Base-by-base conservation (phyloP, 2,888 invertebrate species). In the Philereme transversata region DNA sequence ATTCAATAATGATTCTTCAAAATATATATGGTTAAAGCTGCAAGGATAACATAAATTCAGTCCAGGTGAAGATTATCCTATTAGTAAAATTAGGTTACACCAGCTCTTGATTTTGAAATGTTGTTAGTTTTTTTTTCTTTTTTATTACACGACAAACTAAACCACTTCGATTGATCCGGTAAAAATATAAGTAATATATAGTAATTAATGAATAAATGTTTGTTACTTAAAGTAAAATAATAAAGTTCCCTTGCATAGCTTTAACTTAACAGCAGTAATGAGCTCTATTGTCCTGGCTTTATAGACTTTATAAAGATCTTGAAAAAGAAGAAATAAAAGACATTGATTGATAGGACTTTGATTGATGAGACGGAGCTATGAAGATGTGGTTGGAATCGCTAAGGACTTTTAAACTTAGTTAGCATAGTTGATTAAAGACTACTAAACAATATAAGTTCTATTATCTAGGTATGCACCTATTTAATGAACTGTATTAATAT, bases 211-310 rank as follows among this genome's bases (percentile, higher is more conserved):
- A 22, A 2, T 22, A 22, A 22, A 22, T 22, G 22, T 22, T 22
- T 22, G 1, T 22, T 22, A 22, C 22, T 22, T 22, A 22, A 22
- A 22, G 3, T 22, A 22, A 22, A 22, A 22, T 2, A 22, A 3
- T 22, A 22, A 5, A 40, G 36, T 35, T 49, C 5, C 10, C 72
- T 70, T 60, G 66, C 73, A 76, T 73, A 71, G 71, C 69, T 72
- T 77, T 72, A 68, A 71, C 62, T 61, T 62, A 55, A 55, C 56
- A 57, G 65, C 52, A 69, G 8, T 50, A 83, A 83, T 77, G 81
- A 84, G 74, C 59, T 71, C 77, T 73, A 82, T 84, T 84, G 83
- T 83, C 59, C 61, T 61, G 60, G 22, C 60, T 64, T 72, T 6
- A 64, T 67, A 61, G 68, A 68, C 57, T 62, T 64, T 51, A 64